phyloP scores from a whole-genome alignment of 2,113 vertebrate species.

The Perca fluviatilis region DNA sequence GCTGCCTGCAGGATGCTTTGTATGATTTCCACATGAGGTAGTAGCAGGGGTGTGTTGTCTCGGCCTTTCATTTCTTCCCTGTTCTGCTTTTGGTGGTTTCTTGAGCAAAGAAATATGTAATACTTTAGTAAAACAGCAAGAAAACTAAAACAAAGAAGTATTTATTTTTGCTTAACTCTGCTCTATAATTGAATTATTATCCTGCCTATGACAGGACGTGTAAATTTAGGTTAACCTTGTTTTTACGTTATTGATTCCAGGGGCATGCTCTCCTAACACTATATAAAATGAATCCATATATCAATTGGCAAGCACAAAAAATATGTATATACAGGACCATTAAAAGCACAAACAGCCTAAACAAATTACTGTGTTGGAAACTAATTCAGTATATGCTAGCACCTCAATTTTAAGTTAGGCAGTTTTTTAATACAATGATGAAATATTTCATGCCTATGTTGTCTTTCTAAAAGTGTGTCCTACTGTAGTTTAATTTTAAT shows the following conservation, averaged over 20 bases:
- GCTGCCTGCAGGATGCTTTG: slow-evolving; percentile 97
- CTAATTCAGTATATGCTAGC: background rate
- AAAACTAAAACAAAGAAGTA: background rate
- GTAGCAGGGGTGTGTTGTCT: slow-evolving; percentile 91
- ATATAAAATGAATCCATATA: slow-evolving; percentile 64
- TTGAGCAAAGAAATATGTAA: slow-evolving; percentile 16
- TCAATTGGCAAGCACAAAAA: slow-evolving; percentile 53
- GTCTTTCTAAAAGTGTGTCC: slow-evolving; percentile 28
- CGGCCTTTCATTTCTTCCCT: slow-evolving; percentile 86
- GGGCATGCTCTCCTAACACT: slow-evolving; percentile 47
- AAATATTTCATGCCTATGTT: background rate
- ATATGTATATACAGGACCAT: slow-evolving; percentile 23
- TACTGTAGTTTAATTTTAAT: slow-evolving; percentile 52
- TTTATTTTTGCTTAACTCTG: slow-evolving; percentile 5
- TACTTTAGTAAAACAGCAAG: slow-evolving; percentile 14
- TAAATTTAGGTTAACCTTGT: slow-evolving; percentile 66
- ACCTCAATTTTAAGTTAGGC: background rate
- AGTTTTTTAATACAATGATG: background rate
- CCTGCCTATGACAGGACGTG: slow-evolving; percentile 53
- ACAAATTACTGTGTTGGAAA: slow-evolving; percentile 23
- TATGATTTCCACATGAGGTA: slow-evolving; percentile 99
- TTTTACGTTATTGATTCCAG: slow-evolving; percentile 69
- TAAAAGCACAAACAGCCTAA: slow-evolving; percentile 26
- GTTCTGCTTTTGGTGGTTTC: slow-evolving; percentile 36
- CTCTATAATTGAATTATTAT: slow-evolving; percentile 64